These are phyloP conservation scores for Tortricodes alternella DNA, from an alignment of 2,888 invertebrate genomes.

Conservation along the genomic window DNA sequence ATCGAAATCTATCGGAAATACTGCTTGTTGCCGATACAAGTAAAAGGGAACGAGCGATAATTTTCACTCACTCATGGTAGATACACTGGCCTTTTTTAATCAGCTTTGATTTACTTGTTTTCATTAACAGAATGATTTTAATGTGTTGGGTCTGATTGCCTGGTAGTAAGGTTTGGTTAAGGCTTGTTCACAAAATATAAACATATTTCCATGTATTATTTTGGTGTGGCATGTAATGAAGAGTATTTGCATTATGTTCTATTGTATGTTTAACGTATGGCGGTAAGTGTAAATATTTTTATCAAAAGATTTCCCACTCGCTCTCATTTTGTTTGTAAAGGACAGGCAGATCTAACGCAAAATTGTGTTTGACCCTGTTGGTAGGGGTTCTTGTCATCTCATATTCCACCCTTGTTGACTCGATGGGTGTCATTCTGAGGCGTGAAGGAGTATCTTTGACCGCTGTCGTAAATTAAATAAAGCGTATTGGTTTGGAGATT, in stretches of 20 bases:
- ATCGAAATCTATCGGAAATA: no score
- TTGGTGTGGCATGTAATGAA: no score
- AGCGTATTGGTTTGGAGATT: background rate
- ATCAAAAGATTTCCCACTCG: background rate
- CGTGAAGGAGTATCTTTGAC: background rate
- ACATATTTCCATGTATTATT: no score
- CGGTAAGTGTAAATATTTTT: background rate
- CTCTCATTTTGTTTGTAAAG: background rate
- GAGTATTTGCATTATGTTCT: background rate
- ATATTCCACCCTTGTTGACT: slow-evolving; percentile 9
- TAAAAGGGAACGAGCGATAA: no score
- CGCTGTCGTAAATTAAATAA: background rate
- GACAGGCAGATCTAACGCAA: background rate
- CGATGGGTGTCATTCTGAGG: background rate
- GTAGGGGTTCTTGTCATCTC: background rate
- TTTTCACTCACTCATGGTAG: no score
- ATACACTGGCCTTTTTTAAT: no score
- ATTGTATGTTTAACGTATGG: background rate
- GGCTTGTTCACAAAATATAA: no score
- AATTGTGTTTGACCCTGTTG: background rate
- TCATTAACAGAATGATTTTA: no score
- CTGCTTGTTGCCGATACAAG: no score
- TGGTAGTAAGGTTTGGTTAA: no score
- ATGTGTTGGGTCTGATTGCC: background rate
- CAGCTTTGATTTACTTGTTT: background rate